Base-by-base conservation (phyloP, 2,888 invertebrate genomes). In the Neoitamus cyanurus region DNA sequence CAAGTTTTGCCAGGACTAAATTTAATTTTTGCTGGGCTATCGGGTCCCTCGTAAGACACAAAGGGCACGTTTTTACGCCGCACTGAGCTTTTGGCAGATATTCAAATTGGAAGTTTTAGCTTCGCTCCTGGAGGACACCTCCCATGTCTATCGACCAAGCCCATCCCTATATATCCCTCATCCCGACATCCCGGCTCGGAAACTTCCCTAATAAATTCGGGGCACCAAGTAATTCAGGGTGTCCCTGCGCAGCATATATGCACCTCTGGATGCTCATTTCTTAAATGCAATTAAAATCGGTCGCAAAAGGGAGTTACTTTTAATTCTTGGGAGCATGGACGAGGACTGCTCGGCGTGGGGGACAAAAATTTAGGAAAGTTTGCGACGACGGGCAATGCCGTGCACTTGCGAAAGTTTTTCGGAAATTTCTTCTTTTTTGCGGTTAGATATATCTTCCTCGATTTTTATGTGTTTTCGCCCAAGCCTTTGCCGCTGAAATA, bases 21-120 rank as follows among this genome's bases (percentile, higher is more conserved):
- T 73, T 73, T 73, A 73, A 73, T 34, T 73, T 73, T 73, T n/a
- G 15, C 73, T 5, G 36, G 73, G 20, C 20, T 73, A 34, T 36
- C 15, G 20, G 13, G 31, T 30, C 36, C 11, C 20, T 36, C 73
- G 36, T 36, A 73, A 73, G 31, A 34, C 34, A 73, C 34, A 73
- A 36, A 73, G 20, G 34, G 37, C 34, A 73, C 73, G 34, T 73
- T 73, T 73, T 73, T 36, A 34, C 36, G 73, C 73, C 73, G 73
- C 73, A 73, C 73, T 73, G 73, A 73, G 20, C 36, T 73, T 73
- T 73, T 73, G 73, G 73, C 73, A 73, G 20, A 34, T 36, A 73
- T 73, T 73, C 73, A 73, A 73, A 73, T 73, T 36, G 20, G 13
- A 73, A 73, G 73, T 73, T 36, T 73, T 73, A 31, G 13, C 13